Evolutionary conservation across 2,113 vertebrate genomes (phyloP).

Genomic region (Struthio camelus): DNA sequence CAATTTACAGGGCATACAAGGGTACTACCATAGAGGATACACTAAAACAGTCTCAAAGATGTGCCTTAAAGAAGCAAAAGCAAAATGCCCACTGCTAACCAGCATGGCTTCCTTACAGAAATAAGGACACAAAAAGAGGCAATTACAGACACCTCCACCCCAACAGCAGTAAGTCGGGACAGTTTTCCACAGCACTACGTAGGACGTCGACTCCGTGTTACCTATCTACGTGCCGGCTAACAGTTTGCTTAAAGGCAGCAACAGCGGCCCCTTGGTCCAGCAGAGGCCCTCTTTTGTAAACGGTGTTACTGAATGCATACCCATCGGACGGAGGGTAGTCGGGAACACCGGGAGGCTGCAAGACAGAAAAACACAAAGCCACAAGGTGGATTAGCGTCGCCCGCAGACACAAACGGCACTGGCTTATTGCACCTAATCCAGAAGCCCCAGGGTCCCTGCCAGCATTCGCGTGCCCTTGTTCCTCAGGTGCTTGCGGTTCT

Average conservation of each 20-base stretch:
- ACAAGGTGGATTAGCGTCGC: background rate
- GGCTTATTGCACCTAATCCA: background rate
- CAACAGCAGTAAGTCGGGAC: constrained; percentile 27
- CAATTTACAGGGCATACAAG: background rate
- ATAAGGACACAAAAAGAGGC: background rate
- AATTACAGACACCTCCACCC: background rate
- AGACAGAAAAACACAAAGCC: constrained; percentile 53
- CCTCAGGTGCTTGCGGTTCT: background rate
- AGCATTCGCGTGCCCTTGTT: background rate
- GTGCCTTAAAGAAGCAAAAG: background rate
- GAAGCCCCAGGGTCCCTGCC: background rate
- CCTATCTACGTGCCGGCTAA: constrained; percentile 85
- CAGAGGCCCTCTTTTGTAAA: constrained; percentile 78
- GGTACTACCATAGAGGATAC: background rate
- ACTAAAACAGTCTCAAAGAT: no score
- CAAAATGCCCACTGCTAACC: background rate
- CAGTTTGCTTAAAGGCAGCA: constrained; percentile 84
- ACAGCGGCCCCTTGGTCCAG: constrained; percentile 83
- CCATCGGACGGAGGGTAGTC: constrained; percentile 79
- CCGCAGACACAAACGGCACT: background rate
- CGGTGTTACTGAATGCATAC: constrained; percentile 77
- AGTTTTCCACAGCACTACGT: constrained; percentile 76
- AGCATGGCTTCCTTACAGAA: background rate
- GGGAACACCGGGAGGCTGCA: constrained; percentile 75
- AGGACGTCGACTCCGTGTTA: constrained; percentile 69